Evolutionary conservation across 2,888 invertebrate species (phyloP).

Genomic region (Eristalis intricaria): DNA sequence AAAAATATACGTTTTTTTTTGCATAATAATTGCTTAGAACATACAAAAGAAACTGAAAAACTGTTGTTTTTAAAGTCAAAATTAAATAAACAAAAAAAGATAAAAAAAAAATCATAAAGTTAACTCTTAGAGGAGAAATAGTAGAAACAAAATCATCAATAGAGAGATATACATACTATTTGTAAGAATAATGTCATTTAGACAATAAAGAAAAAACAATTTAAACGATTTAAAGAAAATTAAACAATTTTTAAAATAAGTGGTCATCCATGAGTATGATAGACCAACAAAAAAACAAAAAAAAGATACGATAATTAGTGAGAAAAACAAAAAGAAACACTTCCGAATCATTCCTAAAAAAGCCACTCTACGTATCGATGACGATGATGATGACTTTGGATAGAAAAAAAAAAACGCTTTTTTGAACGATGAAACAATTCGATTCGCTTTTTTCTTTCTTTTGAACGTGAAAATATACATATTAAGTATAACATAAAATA

Average conservation of each 20-base stretch:
- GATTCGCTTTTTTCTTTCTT: conserved; percentile 57
- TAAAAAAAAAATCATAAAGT: conserved; percentile 46
- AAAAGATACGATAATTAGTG: not conserved
- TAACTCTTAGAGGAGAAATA: conserved; percentile 69
- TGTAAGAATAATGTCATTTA: conserved; percentile 59
- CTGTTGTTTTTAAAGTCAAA: conserved; percentile 42
- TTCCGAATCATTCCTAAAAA: conserved; percentile 65
- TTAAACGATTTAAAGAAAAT: conserved; percentile 23
- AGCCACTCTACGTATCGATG: conserved; percentile 40
- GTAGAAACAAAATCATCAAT: conserved; percentile 44
- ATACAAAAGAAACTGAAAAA: conserved; percentile 7
- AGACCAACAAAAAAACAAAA: not conserved
- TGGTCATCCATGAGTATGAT: conserved; percentile 49
- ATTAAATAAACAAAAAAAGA: conserved; percentile 26
- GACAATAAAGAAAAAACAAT: conserved; percentile 61
- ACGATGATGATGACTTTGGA: conserved; percentile 45
- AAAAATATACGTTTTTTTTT: conserved; percentile 44
- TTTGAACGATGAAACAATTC: conserved; percentile 44
- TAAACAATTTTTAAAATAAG: conserved; percentile 15
- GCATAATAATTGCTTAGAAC: conserved; percentile 33
- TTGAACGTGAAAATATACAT: conserved; percentile 1
- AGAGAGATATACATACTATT: conserved; percentile 33
- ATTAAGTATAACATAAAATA: not conserved
- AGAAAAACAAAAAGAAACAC: conserved; percentile 31
- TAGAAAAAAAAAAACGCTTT: conserved; percentile 36